These are phyloP conservation scores for Cheilosia pagana DNA, from an alignment of 2,888 invertebrate genomes.

Conservation along the genomic window DNA sequence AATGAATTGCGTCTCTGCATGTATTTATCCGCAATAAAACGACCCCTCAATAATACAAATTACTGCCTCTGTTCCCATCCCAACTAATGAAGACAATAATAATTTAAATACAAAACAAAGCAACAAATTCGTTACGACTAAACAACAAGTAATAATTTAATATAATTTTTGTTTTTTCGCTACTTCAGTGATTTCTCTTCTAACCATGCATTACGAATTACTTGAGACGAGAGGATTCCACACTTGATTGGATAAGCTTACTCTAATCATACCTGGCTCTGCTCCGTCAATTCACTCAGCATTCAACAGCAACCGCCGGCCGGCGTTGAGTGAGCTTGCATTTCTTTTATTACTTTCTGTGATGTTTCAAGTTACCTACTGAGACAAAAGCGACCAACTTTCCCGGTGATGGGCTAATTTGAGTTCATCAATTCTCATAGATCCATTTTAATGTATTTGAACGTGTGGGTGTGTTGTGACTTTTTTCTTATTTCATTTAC, in stretches of 20 bases:
- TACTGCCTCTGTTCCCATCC: constrained; percentile 21
- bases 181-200: constrained; percentile 67
- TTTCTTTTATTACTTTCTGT: constrained; percentile 24
- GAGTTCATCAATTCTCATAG: neutral
- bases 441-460: neutral
- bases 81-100: constrained; percentile 35
- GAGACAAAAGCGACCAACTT: constrained; percentile 25
- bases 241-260: constrained; percentile 64
- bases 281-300: constrained; percentile 29
- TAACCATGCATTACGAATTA: constrained; percentile 65
- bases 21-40: constrained; percentile 2
- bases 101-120: constrained; percentile 1
- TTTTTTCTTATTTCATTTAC: too few relatives aligned
- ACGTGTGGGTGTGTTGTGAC: constrained; percentile 6
- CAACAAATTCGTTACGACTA: constrained; percentile 36
- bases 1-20: neutral
- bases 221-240: constrained; percentile 62
- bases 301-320: constrained; percentile 24
- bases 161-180: constrained; percentile 40
- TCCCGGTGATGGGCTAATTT: constrained; percentile 5
- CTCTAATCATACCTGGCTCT: constrained; percentile 33
- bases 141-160: constrained; percentile 54
- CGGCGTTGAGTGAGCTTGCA: constrained; percentile 29
- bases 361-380: neutral
- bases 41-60: constrained; percentile 30